Evolutionary conservation across 2,888 invertebrate genomes (phyloP), one percentile per base, ranked within the genome.

Genomic region (Lasius fuliginosus): DNA sequence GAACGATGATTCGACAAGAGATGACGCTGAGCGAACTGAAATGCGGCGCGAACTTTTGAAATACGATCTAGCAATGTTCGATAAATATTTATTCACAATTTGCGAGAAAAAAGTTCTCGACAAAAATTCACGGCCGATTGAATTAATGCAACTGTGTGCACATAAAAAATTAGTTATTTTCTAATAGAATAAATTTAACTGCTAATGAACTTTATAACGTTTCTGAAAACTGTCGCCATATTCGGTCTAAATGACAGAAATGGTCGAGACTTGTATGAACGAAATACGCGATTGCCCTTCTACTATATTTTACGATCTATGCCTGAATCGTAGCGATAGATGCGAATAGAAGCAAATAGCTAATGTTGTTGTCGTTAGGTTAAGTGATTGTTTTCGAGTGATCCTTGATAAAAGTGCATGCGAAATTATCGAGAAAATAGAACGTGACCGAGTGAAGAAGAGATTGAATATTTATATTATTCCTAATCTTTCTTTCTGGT

Each of bases 311-410:
- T 33, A 8, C 9, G 2, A 36, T 36, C 53, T 11, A 56, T 9
- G 71, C 2, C 9, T n/a, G 11, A 56, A 18, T 1, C 49, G 6
- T 15, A n/a, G n/a, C n/a, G n/a, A 53, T 53, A 53, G n/a, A 8
- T n/a, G n/a, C n/a, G 49, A 18, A 49, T 18, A 49, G 49, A 6
- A 18, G 4, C 15, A 36, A 18, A 6, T 9, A 12, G n/a, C 15
- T 8, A 8, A 27, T 18, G n/a, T 11, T 60, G 40, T 60, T 74
- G n/a, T 74, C 30, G 3, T 53, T 9, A 67, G 76, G 76, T 76
- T 76, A 76, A 23, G 30, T 23, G 18, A 53, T 27, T 27, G 11
- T 4, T 42, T 33, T 23, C 3, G n/a, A 46, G 8, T 9, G 3
- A 42, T 36, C 1, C 9, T 33, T 4, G 3, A 62, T 42, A 62